Percentiles rank a stretch among this genome's conserved stretches.
These are phyloP conservation scores for Tenthredo notha DNA, from an alignment of 2,888 invertebrate genomes.

Conservation along the genomic window DNA sequence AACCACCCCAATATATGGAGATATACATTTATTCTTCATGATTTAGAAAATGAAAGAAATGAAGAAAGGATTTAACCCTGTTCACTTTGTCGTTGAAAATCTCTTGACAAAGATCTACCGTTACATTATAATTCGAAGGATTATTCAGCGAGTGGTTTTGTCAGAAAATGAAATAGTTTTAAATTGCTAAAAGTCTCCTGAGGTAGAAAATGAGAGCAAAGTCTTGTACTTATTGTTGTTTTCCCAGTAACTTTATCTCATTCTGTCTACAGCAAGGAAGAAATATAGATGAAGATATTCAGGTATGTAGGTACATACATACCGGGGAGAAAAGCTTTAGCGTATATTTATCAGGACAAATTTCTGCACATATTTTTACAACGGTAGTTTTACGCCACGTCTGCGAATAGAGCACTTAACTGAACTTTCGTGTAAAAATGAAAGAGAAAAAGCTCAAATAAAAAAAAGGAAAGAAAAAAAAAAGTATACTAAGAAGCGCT, in stretches of 20 bases:
- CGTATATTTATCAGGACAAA: constrained; percentile 30
- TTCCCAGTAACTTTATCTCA: constrained; percentile 26
- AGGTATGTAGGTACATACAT: not conserved
- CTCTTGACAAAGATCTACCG: not conserved
- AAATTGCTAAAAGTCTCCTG: constrained; percentile 30
- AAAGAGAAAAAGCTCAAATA: not conserved
- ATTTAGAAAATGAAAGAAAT: constrained; percentile 50
- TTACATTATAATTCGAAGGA: not conserved
- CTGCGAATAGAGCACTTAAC: not conserved
- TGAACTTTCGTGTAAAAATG: constrained; percentile 15
- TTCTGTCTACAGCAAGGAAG: not conserved
- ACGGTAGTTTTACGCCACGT: not conserved
- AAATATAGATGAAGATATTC: not conserved
- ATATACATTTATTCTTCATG: not conserved
- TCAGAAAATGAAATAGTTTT: not conserved
- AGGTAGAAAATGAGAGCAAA: constrained; percentile 59
- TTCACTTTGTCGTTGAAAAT: not conserved
- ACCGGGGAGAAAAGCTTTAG: not conserved
- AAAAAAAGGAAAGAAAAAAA: not conserved
- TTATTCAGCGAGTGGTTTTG: not conserved
- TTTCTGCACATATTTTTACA: not conserved
- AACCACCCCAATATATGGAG: no score
- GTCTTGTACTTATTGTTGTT: constrained; percentile 9
- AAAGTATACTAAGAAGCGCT: constrained; percentile 2
- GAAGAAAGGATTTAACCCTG: constrained; percentile 13